Evolutionary conservation across 2,888 invertebrate species (phyloP).

Genomic region (Amiota minor): DNA sequence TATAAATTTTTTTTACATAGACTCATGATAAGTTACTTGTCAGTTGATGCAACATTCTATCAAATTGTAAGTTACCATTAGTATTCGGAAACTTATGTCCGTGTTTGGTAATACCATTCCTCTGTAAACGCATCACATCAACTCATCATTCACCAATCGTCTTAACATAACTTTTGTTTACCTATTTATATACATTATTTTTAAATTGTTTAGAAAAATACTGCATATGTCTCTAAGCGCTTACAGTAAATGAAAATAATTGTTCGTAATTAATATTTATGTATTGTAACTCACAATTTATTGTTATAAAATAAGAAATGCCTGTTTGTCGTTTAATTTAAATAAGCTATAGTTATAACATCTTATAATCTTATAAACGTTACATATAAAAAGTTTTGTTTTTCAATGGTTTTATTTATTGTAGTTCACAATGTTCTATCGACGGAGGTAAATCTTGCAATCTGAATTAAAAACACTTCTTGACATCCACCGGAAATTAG

Average conservation of each 20-base stretch:
- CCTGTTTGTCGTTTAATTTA: slow-evolving; percentile 29
- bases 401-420: no score
- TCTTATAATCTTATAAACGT: slow-evolving; percentile 6
- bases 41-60: neutral
- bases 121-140: no score
- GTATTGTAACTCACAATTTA: slow-evolving; percentile 6
- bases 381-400: neutral
- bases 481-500: no score
- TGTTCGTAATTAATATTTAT: slow-evolving; percentile 15
- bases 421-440: no score
- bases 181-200: slow-evolving; percentile 17
- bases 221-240: neutral
- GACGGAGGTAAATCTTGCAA: no score
- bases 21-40: slow-evolving; percentile 15
- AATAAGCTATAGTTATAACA: neutral
- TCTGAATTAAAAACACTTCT: no score
- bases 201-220: slow-evolving; percentile 1
- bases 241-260: neutral
- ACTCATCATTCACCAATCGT: slow-evolving; percentile 2
- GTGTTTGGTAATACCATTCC: neutral
- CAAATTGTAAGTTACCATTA: neutral
- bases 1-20: slow-evolving; percentile 49
- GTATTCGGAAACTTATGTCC: neutral
- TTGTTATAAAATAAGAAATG: slow-evolving; percentile 18
- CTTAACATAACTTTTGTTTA: slow-evolving; percentile 27